A percentile compares a stretch with the other conserved stretches of the same genome.
Evolutionary conservation across 1,140 invertebrate species (phyloP).

Genomic region (Chrysoperla carnea): DNA sequence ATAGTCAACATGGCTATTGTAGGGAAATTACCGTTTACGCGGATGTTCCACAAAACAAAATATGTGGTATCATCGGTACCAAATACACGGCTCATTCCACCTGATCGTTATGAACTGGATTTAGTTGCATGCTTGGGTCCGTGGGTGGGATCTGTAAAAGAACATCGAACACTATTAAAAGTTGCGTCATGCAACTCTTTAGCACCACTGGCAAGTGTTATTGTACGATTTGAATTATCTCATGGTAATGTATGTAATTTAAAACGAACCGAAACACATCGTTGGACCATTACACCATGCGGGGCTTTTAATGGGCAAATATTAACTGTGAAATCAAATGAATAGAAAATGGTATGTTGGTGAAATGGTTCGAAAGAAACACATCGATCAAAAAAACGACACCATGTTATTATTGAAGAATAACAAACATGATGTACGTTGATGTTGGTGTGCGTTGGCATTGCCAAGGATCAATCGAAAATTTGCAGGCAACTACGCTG

Average conservation of each 20-base stretch:
- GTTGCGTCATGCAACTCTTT: too few species aligned
- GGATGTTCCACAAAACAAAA: conserved; percentile 44
- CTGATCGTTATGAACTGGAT: not conserved
- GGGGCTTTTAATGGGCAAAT: too few species aligned
- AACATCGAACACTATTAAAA: not conserved
- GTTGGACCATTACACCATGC: not conserved
- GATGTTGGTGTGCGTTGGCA: conserved; percentile 65
- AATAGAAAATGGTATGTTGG: not conserved
- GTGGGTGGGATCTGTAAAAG: not conserved
- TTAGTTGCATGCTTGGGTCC: not conserved
- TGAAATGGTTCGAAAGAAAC: not conserved
- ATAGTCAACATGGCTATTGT: conserved; percentile 74
- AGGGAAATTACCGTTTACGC: conserved; percentile 60
- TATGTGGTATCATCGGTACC: not conserved
- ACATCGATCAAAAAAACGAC: not conserved
- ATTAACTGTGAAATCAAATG: not conserved
- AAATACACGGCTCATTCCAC: not conserved
- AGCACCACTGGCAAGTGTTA: too few species aligned
- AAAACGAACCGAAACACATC: not conserved
- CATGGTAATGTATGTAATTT: not conserved
- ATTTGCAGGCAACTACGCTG: too few species aligned
- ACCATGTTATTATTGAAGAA: conserved; percentile 38
- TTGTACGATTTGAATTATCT: not conserved
- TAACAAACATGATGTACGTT: conserved; percentile 35
- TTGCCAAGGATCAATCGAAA: conserved; percentile 52